Percentiles rank a stretch among this genome's conserved stretches.
Conservation (phyloP, 2,113 vertebrate genomes). For the Grammomys surdaster region DNA sequence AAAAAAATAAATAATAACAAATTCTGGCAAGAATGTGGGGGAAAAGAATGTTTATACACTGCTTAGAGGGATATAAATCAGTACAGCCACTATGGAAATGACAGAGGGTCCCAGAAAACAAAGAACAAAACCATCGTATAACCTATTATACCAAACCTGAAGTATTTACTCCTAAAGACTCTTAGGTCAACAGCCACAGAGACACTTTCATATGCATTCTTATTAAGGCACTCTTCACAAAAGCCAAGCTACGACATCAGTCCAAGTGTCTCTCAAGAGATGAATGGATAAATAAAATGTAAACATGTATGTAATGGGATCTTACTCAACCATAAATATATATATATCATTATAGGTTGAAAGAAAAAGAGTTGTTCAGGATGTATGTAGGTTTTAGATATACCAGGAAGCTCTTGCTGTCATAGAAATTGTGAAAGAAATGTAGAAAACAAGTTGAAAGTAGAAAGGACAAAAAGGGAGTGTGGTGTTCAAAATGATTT, state of each 20-base stretch:
- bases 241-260: neutral
- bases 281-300: neutral
- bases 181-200: neutral
- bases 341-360: neutral
- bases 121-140: neutral
- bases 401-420: neutral
- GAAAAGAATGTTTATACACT: no score
- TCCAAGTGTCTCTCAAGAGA: neutral
- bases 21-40: neutral
- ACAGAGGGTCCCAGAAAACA: neutral
- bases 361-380: neutral
- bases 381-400: neutral
- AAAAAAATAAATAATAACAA: neutral
- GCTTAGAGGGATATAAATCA: neutral
- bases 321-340: neutral
- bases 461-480: constrained; percentile 11
- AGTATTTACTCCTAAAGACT: no score
- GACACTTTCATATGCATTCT: neutral
- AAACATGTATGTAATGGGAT: neutral
- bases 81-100: neutral
- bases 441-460: neutral
- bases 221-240: neutral
- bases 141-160: neutral
- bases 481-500: neutral
- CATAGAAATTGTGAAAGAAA: constrained; percentile 15